Evolutionary conservation across 2,797 vertebrate genomes (phyloP), one percentile per base, ranked within the genome.

Genomic region (Alfaro cultratus): DNA sequence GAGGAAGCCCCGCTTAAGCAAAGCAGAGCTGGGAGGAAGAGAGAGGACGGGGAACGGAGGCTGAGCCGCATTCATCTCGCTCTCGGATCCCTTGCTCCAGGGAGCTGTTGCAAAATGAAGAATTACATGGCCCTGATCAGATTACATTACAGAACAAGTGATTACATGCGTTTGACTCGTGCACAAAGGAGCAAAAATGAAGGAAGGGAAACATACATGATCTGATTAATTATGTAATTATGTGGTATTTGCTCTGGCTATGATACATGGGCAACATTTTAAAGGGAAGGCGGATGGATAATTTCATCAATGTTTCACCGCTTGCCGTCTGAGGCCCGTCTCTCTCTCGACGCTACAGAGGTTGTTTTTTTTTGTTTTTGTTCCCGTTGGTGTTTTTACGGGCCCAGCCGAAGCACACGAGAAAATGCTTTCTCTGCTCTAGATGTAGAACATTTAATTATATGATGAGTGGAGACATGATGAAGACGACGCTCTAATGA

Each of bases 141-240:
- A 95, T 95, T 95, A 94, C 89, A 92, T 94, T 93, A 94, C 87
- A 85, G 90, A 92, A 91, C 91, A 94, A 91, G 91, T 89, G 92
- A 95, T 94, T 95, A 94, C 94, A 93, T 89, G 91, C 91, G 75
- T 94, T 94, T 95, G 92, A 93, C 93, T 94, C 88, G 71, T 81
- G 92, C 91, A 89, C 85, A 83, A 88, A 91, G 83, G 87, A 90
- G 90, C 53, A 86, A 86, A 89, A 91, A 91, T 85, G 90, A 90
- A 88, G 75, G 75, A 83, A 79, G 87, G 88, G 89, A 93, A 94
- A 94, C 91, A 93, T 89, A 88, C 91, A 88, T 93, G 93, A 95
- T 94, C 93, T 94, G 93, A 95, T 95, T 94, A 92, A 95, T 94
- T 92, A 94, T 91, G 91, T 91, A 89, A 95, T 95, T 94, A 94